Base-by-base conservation (phyloP, 2,113 vertebrate genomes). In the Acanthisitta chloris region DNA sequence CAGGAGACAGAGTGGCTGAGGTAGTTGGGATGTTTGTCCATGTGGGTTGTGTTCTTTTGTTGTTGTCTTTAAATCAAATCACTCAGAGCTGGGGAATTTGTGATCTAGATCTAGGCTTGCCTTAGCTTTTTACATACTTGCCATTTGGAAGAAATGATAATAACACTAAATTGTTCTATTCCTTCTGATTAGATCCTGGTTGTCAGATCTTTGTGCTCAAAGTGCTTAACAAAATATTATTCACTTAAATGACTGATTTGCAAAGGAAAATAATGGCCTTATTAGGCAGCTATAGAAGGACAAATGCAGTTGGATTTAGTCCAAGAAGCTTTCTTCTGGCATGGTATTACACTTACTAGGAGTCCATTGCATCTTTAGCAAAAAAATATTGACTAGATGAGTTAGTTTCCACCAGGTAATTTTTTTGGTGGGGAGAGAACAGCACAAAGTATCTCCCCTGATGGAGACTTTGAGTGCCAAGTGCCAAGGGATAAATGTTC, bases 1-100 rank as follows among this genome's bases (percentile, higher is more conserved):
- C 98, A 83, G 98, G 97, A 95, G 98, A 98, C 78, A 96, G 96
- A 95, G 79, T 94, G 42, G 42, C 98, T 83, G 98, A 99, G 98
- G 98, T 99, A 96, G 46, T 57, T 67, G 65, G 6, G 8, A 49
- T 12, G 5, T 87, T 86, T 86, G 69, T 65, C 46, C 33, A 14
- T 8, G 25, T 45, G 24, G 34, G 33, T 33, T 34, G 4, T 45
- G 11, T 61, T 70, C 3, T 49, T 7, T 65, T 88, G 3, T 42
- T 71, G 26, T 51, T 64, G 19, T 19, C 24, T 78, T 92, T 67
- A 40, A 83, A 55, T 67, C 28, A 66, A 88, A 76, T 31, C 40
- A 48, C 25, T 81, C 42, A 10, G 64, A 78, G 25, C 4, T 81
- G 40, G 17, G 26, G 23, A 81, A 42, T 52, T 55, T 70, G 65